These are phyloP conservation scores for Trichopria drosophilae DNA, from an alignment of 2,888 invertebrate genomes.

Conservation along the genomic window DNA sequence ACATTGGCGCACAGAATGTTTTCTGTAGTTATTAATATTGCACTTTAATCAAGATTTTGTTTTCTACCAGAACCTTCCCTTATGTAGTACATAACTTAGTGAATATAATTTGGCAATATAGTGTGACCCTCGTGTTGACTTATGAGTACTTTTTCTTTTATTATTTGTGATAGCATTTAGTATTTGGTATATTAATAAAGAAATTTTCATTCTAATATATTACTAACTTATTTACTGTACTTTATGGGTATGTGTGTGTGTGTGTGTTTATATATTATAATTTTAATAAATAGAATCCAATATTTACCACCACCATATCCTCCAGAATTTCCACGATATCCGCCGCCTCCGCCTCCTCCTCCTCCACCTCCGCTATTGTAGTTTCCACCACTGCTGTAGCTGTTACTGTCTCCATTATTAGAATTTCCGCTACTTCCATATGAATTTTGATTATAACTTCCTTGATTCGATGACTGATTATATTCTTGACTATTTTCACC, in stretches of 20 bases:
- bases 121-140: too few species aligned
- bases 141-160: neutral
- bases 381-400: conserved; percentile 55
- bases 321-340: conserved; percentile 38
- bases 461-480: conserved; percentile 44
- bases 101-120: too few species aligned
- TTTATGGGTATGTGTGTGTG: too few species aligned
- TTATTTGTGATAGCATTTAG: neutral
- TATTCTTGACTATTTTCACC: conserved; percentile 41
- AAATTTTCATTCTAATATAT: too few species aligned
- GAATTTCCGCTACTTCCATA: conserved; percentile 55
- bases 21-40: too few species aligned
- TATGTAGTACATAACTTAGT: too few species aligned
- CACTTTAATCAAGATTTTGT: too few species aligned
- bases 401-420: conserved; percentile 56
- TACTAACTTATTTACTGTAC: too few species aligned
- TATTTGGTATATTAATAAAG: neutral
- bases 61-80: too few species aligned
- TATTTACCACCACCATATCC: conserved; percentile 34
- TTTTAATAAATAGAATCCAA: neutral
- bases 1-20: too few species aligned
- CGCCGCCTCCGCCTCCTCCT: conserved; percentile 46
- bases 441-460: conserved; percentile 47
- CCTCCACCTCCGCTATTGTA: conserved; percentile 38
- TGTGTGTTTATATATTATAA: too few species aligned